phyloP scores from a whole-genome alignment of 2,797 vertebrate genomes.

The Peromyscus melanophrys region DNA sequence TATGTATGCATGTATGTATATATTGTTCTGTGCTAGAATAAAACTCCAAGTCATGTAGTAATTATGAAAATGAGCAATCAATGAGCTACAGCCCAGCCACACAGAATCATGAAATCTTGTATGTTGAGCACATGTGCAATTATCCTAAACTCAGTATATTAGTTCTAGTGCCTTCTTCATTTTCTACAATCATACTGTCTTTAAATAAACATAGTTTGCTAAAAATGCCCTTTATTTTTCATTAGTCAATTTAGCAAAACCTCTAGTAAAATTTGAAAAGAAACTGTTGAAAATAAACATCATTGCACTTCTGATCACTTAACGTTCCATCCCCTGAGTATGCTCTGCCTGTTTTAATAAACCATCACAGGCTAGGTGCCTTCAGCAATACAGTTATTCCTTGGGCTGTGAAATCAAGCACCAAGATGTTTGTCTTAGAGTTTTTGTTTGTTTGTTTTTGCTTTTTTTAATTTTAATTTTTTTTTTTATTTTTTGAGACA shows the following conservation, averaged over 20 bases:
- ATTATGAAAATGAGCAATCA: neutral
- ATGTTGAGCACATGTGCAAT: neutral
- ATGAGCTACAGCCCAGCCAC: neutral
- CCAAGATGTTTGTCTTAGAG: no score
- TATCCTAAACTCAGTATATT: neutral
- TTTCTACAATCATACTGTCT: neutral
- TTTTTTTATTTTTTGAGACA: no score
- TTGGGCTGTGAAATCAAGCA: neutral
- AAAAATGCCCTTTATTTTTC: neutral
- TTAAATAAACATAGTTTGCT: neutral
- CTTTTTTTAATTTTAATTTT: no score
- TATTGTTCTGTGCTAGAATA: neutral
- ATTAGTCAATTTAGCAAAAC: neutral
- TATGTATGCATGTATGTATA: neutral
- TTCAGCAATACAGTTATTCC: neutral
- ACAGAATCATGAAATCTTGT: neutral
- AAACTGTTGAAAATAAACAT: neutral
- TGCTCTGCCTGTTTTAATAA: neutral
- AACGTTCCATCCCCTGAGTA: no score
- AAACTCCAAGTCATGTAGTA: neutral
- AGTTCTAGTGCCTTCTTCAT: neutral
- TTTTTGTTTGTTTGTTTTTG: no score
- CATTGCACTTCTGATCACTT: neutral
- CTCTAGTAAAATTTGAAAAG: neutral
- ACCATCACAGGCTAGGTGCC: no score